A percentile compares a stretch with the other conserved stretches of the same genome.
These are phyloP conservation scores for Drosophila nr. fundita DNA, from an alignment of 2,888 invertebrate genomes.

Conservation along the genomic window DNA sequence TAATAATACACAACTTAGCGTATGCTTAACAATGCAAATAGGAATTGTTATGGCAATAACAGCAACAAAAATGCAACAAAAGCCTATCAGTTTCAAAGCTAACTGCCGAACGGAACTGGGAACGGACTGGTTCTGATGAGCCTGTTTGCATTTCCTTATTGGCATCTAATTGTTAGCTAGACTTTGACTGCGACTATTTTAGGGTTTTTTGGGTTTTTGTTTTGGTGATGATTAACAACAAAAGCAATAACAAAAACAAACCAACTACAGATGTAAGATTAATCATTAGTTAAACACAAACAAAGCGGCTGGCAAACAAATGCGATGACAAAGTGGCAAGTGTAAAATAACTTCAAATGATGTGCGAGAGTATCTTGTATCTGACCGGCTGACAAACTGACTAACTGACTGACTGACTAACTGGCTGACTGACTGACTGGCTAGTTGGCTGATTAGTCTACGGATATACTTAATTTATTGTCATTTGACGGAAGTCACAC, in stretches of 20 bases:
- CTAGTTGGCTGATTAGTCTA: slow-evolving; percentile 12
- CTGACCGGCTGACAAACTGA: slow-evolving; percentile 3
- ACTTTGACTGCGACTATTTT: slow-evolving; percentile 70
- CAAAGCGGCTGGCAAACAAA: slow-evolving; percentile 47
- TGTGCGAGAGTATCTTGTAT: slow-evolving; percentile 47
- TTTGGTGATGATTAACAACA: slow-evolving; percentile 64
- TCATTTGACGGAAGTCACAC: slow-evolving; percentile 75
- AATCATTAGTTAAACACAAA: slow-evolving; percentile 40
- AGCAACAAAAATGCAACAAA: slow-evolving; percentile 23
- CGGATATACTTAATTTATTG: slow-evolving; percentile 74
- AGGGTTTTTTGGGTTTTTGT: slow-evolving; percentile 56
- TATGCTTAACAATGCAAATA: slow-evolving; percentile 67
- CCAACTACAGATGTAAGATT: slow-evolving; percentile 22
- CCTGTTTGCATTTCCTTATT: slow-evolving; percentile 73
- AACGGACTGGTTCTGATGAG: slow-evolving; percentile 27
- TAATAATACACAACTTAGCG: slow-evolving; percentile 38
- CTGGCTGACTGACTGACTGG: neutral
- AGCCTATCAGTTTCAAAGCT: slow-evolving; percentile 42
- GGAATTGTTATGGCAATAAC: slow-evolving; percentile 38
- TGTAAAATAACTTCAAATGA: slow-evolving; percentile 23
- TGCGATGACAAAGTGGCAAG: slow-evolving; percentile 27
- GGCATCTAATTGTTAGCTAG: slow-evolving; percentile 61
- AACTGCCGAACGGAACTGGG: slow-evolving; percentile 10
- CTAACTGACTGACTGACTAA: neutral
- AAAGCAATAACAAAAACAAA: slow-evolving; percentile 19